phyloP scores from a whole-genome alignment of 2,113 vertebrate species.

The Pseudonaja textilis region DNA sequence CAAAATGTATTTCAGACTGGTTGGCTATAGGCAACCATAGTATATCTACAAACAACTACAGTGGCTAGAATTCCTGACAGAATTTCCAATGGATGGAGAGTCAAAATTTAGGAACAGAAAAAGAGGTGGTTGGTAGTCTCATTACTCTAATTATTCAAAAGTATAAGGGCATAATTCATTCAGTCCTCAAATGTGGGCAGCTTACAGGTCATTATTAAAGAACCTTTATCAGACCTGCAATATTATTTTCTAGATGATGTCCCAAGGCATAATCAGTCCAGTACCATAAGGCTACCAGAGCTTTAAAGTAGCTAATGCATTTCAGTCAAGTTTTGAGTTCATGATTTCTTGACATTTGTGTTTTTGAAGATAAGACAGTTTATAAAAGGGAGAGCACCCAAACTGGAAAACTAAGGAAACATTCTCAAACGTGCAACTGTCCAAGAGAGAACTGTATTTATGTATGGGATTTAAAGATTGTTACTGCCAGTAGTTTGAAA shows the following conservation, averaged over 20 bases:
- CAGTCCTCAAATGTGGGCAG: neutral
- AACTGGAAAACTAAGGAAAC: neutral
- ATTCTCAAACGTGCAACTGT: neutral
- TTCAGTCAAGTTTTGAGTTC: neutral
- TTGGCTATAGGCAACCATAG: neutral
- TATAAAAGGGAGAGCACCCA: neutral
- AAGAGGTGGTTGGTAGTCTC: neutral
- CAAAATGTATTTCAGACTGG: neutral
- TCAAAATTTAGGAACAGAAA: neutral
- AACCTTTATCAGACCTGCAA: neutral
- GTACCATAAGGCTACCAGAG: neutral
- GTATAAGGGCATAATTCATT: neutral
- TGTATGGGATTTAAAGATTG: neutral
- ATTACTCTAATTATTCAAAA: neutral
- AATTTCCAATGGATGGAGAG: neutral
- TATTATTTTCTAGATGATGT: neutral
- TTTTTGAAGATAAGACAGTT: neutral
- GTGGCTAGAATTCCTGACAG: neutral
- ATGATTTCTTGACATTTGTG: neutral
- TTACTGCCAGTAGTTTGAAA: neutral
- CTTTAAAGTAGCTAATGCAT: neutral
- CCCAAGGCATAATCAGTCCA: neutral
- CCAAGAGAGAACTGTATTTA: neutral
- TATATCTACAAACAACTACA: neutral
- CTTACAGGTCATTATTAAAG: neutral